Evolutionary conservation across 2,113 vertebrate species (phyloP).

Genomic region (Silurus meridionalis): DNA sequence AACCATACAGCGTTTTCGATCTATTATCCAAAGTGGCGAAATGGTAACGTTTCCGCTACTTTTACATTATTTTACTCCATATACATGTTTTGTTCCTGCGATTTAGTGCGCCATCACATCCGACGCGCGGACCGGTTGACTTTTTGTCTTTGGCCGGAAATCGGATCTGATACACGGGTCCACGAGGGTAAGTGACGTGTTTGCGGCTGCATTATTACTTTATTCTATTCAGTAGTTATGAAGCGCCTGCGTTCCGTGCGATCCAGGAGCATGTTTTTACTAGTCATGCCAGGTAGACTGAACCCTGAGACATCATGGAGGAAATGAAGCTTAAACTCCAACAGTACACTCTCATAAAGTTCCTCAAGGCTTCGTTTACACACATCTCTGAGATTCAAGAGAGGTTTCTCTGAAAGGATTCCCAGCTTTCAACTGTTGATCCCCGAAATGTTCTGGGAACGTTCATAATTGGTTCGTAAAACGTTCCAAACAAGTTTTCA

Average conservation of each 20-base stretch:
- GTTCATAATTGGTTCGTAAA: neutral
- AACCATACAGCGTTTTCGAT: neutral
- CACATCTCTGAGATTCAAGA: neutral
- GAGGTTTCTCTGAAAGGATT: neutral
- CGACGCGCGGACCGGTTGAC: neutral
- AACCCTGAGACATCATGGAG: neutral
- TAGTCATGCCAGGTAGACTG: neutral
- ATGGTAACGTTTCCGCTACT: neutral
- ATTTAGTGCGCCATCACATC: neutral
- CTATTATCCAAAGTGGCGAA: neutral
- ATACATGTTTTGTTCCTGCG: neutral
- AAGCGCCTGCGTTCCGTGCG: neutral
- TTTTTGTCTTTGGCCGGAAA: constrained; percentile 15
- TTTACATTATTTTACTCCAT: neutral
- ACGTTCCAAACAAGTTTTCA: neutral
- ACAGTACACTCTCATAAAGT: neutral
- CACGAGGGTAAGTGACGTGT: constrained; percentile 21
- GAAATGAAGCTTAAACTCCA: neutral
- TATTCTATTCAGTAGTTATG: neutral
- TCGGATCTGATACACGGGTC: neutral
- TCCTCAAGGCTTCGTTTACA: neutral
- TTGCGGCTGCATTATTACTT: neutral
- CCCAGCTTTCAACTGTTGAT: neutral
- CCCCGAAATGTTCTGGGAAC: neutral
- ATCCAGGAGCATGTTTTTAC: constrained; percentile 18